Conservation (phyloP, 2,113 vertebrate genomes). For the Phrynocephalus versicolor region DNA sequence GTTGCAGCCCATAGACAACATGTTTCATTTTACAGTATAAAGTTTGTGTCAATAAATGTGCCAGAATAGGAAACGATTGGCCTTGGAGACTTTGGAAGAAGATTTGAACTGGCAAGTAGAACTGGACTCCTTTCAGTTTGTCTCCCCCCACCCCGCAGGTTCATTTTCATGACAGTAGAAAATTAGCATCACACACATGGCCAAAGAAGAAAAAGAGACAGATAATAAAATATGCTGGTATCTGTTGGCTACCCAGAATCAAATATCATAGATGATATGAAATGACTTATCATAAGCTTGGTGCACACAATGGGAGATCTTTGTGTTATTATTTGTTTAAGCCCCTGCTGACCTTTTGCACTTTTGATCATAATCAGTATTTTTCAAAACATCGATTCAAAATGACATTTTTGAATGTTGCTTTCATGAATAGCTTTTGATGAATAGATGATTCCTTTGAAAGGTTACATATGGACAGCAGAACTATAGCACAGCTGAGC, state of each 20-base stretch:
- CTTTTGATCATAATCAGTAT: slow-evolving; percentile 36
- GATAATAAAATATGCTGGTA: not conserved
- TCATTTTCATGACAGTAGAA: slow-evolving; percentile 9
- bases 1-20: slow-evolving; percentile 66
- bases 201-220: slow-evolving; percentile 1
- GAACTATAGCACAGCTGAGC: slow-evolving; percentile 10
- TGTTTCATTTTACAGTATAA: not conserved
- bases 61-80: not conserved
- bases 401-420: slow-evolving; percentile 6
- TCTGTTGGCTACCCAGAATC: slow-evolving; percentile 13
- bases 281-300: slow-evolving; percentile 9
- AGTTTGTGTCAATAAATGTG: not conserved
- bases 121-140: not conserved
- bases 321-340: slow-evolving; percentile 24
- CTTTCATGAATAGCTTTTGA: slow-evolving; percentile 35
- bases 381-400: slow-evolving; percentile 46
- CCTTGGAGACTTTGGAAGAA: not conserved
- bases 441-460: slow-evolving; percentile 34
- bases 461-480: slow-evolving; percentile 12
- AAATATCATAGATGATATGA: slow-evolving; percentile 16
- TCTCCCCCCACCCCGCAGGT: not conserved
- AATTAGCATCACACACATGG: not conserved
- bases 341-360: slow-evolving; percentile 36
- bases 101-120: not conserved
- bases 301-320: slow-evolving; percentile 9